Evolutionary conservation across 2,888 invertebrate species (phyloP).

Genomic region (Escarpia spicata): DNA sequence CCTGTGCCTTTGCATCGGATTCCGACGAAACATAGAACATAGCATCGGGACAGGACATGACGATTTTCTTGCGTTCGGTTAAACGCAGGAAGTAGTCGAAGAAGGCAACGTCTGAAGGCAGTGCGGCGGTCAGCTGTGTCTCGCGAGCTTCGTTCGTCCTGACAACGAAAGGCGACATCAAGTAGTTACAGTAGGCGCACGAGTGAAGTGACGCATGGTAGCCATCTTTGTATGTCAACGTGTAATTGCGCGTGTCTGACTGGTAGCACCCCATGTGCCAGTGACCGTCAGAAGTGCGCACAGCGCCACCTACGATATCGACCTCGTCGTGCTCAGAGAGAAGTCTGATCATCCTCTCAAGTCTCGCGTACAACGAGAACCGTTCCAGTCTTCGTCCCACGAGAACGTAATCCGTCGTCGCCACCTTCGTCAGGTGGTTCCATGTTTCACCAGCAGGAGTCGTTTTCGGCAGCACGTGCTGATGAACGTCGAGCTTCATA

Average conservation of each 20-base stretch:
- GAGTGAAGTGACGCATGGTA: not conserved
- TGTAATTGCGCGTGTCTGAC: not conserved
- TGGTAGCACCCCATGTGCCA: not conserved
- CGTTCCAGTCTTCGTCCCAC: not conserved
- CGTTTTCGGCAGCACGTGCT: not conserved
- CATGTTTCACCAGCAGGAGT: not conserved
- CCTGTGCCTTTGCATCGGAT: not conserved
- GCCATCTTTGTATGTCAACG: slow-evolving; percentile 10
- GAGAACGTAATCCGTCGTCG: not conserved
- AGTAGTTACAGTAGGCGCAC: not conserved
- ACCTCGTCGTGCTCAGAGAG: not conserved
- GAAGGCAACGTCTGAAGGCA: not conserved
- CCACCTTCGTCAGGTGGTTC: not conserved
- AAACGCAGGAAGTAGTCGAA: not conserved
- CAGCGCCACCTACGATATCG: not conserved
- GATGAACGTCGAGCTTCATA: not conserved
- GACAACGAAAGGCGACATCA: not conserved
- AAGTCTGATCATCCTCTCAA: not conserved
- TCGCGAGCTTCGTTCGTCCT: not conserved
- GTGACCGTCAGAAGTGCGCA: not conserved
- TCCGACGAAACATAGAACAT: not conserved
- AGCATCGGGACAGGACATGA: not conserved
- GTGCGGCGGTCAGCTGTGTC: not conserved
- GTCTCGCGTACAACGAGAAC: not conserved
- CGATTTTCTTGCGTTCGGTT: not conserved